These are phyloP conservation scores for Jordanella pulchra DNA, from an alignment of 2,797 vertebrate genomes.

Conservation along the genomic window DNA sequence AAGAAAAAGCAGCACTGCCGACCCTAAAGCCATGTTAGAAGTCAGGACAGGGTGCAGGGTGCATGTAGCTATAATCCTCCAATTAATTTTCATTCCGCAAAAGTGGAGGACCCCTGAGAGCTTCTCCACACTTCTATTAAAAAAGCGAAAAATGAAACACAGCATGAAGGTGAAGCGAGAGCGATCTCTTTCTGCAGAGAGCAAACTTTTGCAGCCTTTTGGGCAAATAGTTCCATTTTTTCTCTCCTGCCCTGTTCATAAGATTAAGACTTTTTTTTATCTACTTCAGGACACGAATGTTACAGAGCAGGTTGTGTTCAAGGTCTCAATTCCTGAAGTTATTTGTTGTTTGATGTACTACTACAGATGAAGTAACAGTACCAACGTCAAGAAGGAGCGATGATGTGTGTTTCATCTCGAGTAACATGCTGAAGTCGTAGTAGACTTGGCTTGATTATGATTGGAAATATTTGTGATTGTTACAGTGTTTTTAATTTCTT, in stretches of 20 bases:
- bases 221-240: conserved; percentile 32
- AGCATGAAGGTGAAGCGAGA: conserved; percentile 67
- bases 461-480: no score
- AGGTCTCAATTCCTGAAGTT: not conserved
- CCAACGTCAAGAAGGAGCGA: no score
- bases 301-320: not conserved
- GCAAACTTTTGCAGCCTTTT: conserved; percentile 59
- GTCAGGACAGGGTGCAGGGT: conserved; percentile 65
- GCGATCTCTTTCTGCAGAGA: conserved; percentile 54
- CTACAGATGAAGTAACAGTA: not conserved
- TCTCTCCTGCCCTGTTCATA: conserved; percentile 8
- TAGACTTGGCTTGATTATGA: no score
- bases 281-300: not conserved
- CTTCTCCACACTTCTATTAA: conserved; percentile 73
- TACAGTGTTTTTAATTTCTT: no score
- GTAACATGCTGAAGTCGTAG: no score
- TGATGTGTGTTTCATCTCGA: no score
- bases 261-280: conserved; percentile 12
- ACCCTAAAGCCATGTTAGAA: conserved; percentile 65
- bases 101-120: conserved; percentile 65
- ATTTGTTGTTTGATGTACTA: not conserved
- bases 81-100: conserved; percentile 75
- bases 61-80: conserved; percentile 72
- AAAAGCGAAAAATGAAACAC: conserved; percentile 69
- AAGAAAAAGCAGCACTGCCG: conserved; percentile 39